phyloP scores from a whole-genome alignment of 2,888 invertebrate genomes.

The Stenurella melanura region DNA sequence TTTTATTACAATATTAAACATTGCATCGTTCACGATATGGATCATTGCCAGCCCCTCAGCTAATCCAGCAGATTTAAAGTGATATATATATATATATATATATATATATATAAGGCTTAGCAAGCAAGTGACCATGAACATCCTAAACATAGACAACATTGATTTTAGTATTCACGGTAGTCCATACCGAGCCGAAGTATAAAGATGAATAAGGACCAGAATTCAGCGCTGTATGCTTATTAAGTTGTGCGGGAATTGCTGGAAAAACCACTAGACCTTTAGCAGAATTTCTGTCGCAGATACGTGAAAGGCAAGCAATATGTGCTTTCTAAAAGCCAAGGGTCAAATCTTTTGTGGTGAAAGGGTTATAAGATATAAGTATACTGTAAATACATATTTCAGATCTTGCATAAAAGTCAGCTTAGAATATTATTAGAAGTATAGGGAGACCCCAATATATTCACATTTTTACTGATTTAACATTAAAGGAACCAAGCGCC shows the following conservation, averaged over 20 bases:
- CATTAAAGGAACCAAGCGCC: too few species aligned
- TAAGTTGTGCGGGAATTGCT: slow-evolving; percentile 47
- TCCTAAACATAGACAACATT: slow-evolving; percentile 60
- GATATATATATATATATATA: too few species aligned
- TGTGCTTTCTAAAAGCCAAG: slow-evolving; percentile 39
- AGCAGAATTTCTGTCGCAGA: slow-evolving; percentile 50
- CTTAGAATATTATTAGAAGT: slow-evolving; percentile 9
- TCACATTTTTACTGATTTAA: neutral
- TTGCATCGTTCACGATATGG: slow-evolving; percentile 11
- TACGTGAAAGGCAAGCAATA: slow-evolving; percentile 56
- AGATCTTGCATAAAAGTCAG: slow-evolving; percentile 37
- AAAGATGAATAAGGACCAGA: slow-evolving; percentile 28
- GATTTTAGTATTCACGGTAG: slow-evolving; percentile 45
- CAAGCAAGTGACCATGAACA: slow-evolving; percentile 61
- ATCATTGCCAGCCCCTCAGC: slow-evolving; percentile 38
- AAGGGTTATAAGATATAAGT: slow-evolving; percentile 45
- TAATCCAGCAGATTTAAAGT: slow-evolving; percentile 60
- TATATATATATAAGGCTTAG: slow-evolving; percentile 61
- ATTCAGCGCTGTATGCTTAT: slow-evolving; percentile 44
- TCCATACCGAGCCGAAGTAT: slow-evolving; percentile 3
- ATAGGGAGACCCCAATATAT: neutral
- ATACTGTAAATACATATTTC: slow-evolving; percentile 49
- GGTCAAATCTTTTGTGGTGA: slow-evolving; percentile 51
- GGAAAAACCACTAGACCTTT: slow-evolving; percentile 54
- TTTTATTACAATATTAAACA: slow-evolving; percentile 19